phyloP scores from a whole-genome alignment of 2,113 vertebrate species.

The Myodes glareolus region DNA sequence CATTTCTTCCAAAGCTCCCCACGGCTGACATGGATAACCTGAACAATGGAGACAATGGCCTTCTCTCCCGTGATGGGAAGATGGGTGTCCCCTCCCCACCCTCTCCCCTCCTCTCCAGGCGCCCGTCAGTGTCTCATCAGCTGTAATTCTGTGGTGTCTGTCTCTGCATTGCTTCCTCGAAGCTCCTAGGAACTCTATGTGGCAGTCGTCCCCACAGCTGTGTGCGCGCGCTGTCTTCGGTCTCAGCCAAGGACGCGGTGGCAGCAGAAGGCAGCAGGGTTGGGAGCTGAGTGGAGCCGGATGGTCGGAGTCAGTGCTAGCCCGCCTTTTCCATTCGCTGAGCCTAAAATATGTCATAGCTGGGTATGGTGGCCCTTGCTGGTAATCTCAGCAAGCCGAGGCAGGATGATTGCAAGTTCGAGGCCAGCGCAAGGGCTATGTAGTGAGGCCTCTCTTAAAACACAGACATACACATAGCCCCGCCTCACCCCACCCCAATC shows the following conservation, averaged over 20 bases:
- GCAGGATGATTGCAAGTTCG: not conserved
- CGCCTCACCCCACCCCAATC: not conserved
- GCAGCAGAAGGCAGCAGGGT: not conserved
- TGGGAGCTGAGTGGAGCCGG: not conserved
- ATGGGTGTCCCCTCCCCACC: not conserved
- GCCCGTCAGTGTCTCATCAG: not conserved
- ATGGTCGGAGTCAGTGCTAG: too few species aligned
- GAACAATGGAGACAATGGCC: slow-evolving; percentile 35
- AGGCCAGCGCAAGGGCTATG: not conserved
- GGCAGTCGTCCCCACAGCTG: not conserved
- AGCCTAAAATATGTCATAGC: not conserved
- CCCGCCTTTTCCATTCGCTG: not conserved
- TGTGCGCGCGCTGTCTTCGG: not conserved
- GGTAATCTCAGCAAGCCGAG: not conserved
- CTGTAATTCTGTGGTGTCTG: too few species aligned
- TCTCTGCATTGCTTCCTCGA: not conserved
- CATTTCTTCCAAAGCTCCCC: slow-evolving; percentile 31
- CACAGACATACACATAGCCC: not conserved
- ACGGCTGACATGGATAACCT: slow-evolving; percentile 46
- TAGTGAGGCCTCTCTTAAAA: not conserved
- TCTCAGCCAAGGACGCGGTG: not conserved
- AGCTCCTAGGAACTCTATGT: not conserved
- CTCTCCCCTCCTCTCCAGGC: not conserved
- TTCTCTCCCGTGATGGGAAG: not conserved
- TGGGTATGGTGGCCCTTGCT: not conserved